Evolutionary conservation across 1,140 invertebrate genomes (phyloP), one percentile per base, ranked within the genome.

Genomic region (Drosophila dunni): DNA sequence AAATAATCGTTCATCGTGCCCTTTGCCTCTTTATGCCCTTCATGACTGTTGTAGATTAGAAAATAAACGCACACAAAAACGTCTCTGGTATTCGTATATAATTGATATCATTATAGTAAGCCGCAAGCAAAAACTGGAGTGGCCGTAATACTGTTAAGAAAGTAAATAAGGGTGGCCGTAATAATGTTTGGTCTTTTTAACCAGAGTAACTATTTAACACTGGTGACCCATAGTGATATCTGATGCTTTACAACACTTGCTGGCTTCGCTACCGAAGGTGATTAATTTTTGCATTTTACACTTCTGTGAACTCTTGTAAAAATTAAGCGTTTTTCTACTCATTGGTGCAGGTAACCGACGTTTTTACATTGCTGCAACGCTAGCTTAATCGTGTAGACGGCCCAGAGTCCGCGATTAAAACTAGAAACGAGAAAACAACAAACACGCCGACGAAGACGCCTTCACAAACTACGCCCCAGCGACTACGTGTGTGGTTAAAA

Each of bases 341-440:
- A 45, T 64, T 64, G 8, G 36, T 11, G 24, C 50, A 81, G 78
- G 51, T 70, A 78, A 62, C 46, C 46, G 57, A 51, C 64, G 64
- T 36, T 65, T 29, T 58, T 62, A 69, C 50, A 64, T 61, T 17
- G 44, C 38, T 64, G 42, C 72, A 79, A 71, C 20, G 46, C 64
- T 83, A 79, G 78, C 51, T 85, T 94, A 95, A 96, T 97, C 96
- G 96, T 95, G 96, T 97, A 93, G 96, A 97, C 96, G 96, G 96
- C 94, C 96, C 96, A 97, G 95, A 97, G 96, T 97, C 96, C 96
- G 94, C 96, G 96, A 95, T 96, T 95, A 94, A 93, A 88, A 79
- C 73, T 75, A 62, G 61, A 66, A 66, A 42, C 33, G 50, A 78
- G 24, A 7, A 29, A 40, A 46, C 13, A 45, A 17, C 24, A 36